Percentiles rank a stretch among this genome's conserved stretches.
These are phyloP conservation scores for Formica aserva DNA, from an alignment of 2,888 invertebrate species.

Conservation along the genomic window DNA sequence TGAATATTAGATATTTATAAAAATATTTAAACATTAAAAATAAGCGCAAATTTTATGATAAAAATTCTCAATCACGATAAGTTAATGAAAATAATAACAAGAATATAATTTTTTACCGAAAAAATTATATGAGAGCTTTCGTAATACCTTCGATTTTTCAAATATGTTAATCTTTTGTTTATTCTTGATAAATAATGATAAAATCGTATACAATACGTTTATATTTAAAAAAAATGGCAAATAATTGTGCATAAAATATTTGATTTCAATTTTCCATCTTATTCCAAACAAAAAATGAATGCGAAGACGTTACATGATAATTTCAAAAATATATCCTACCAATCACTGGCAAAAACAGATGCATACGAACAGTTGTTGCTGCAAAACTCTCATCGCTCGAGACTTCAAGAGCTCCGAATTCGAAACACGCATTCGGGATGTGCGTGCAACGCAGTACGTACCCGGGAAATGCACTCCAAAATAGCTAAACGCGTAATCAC, in stretches of 20 bases:
- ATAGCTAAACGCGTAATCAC: constrained; percentile 32
- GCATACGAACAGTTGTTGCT: not conserved
- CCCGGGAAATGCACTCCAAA: constrained; percentile 5
- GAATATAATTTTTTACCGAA: too few species aligned
- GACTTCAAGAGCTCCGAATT: not conserved
- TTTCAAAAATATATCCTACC: not conserved
- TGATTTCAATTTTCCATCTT: not conserved
- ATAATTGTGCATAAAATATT: not conserved
- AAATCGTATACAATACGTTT: not conserved
- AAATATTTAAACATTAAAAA: not conserved
- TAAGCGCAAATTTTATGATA: not conserved
- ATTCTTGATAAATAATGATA: not conserved
- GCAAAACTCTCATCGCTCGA: not conserved
- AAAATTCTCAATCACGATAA: not conserved
- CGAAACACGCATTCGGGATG: not conserved
- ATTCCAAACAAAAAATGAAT: not conserved
- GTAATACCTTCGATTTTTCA: not conserved
- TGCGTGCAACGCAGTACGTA: not conserved
- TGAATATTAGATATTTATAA: too few species aligned
- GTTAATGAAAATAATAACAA: too few species aligned
- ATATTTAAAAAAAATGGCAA: not conserved
- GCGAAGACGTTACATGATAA: not conserved
- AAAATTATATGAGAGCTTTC: not conserved
- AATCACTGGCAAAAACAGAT: not conserved
- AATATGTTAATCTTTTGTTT: not conserved